These are phyloP conservation scores for Drosophila albomicans DNA, from an alignment of 1,140 invertebrate genomes.

Conservation along the genomic window DNA sequence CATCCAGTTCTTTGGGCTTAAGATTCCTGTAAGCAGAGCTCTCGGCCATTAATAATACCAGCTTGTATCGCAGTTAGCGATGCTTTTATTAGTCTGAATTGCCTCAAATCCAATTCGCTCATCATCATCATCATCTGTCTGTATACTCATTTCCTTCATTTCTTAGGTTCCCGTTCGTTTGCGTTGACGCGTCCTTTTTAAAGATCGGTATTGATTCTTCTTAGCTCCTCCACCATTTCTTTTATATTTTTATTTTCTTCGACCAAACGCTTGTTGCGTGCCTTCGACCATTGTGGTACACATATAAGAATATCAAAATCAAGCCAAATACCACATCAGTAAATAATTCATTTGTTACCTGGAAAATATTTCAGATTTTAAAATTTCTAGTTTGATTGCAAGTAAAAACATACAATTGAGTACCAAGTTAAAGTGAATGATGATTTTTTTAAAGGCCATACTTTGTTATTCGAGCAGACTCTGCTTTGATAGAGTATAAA, in stretches of 20 bases:
- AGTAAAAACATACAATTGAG: neutral
- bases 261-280: neutral
- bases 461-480: neutral
- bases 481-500: slow-evolving; percentile 21
- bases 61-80: neutral
- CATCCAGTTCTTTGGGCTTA: neutral
- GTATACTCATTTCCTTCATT: neutral
- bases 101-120: neutral
- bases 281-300: neutral
- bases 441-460: neutral
- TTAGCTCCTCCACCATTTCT: too few relatives aligned
- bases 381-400: neutral
- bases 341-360: neutral
- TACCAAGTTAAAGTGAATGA: neutral
- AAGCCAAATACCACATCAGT: neutral
- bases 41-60: neutral
- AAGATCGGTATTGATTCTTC: too few relatives aligned
- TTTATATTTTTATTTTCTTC: neutral
- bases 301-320: neutral
- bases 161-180: neutral
- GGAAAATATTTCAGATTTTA: neutral
- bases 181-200: neutral
- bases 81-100: neutral
- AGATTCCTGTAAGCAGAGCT: neutral
- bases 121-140: neutral